A percentile compares a stretch with the other conserved stretches of the same genome.
These are phyloP conservation scores for Lycophotia porphyrea DNA, from an alignment of 2,888 invertebrate genomes.

Conservation along the genomic window DNA sequence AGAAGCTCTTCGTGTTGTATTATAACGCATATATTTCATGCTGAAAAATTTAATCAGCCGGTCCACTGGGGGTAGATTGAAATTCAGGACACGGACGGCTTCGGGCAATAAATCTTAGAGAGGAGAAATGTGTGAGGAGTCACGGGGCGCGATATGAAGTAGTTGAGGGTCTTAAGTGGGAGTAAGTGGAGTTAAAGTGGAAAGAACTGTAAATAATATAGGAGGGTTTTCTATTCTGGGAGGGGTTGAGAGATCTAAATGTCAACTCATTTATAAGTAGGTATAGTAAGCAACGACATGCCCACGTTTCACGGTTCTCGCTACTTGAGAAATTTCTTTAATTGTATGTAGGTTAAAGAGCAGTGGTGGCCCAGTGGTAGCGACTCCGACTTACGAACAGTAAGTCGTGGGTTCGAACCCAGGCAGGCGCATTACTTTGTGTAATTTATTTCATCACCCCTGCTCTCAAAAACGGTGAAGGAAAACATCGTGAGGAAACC, in stretches of 20 bases:
- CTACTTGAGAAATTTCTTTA: background rate
- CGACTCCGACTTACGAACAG: too few relatives aligned
- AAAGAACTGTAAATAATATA: constrained; percentile 18
- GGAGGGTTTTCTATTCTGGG: background rate
- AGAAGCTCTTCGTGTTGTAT: constrained; percentile 52
- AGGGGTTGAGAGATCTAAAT: background rate
- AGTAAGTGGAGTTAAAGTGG: constrained; percentile 30
- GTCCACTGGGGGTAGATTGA: constrained; percentile 73
- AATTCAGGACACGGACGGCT: constrained; percentile 73
- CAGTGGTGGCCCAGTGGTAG: too few relatives aligned
- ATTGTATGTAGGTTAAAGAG: background rate
- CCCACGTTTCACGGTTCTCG: background rate
- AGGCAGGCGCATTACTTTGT: too few relatives aligned
- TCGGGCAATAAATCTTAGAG: constrained; percentile 65
- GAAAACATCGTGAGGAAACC: too few relatives aligned
- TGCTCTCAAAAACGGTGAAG: too few relatives aligned
- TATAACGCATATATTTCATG: constrained; percentile 68
- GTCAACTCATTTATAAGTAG: background rate
- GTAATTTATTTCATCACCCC: too few relatives aligned
- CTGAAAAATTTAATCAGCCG: constrained; percentile 77
- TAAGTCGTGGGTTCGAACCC: too few relatives aligned
- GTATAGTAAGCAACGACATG: background rate
- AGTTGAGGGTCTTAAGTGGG: constrained; percentile 40
- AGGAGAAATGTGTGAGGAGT: constrained; percentile 60
- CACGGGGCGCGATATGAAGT: constrained; percentile 65